Percentiles rank a stretch among this genome's conserved stretches.
Evolutionary conservation across 1,140 invertebrate species (phyloP).

Genomic region (Pseudomyrmex flavicornis): DNA sequence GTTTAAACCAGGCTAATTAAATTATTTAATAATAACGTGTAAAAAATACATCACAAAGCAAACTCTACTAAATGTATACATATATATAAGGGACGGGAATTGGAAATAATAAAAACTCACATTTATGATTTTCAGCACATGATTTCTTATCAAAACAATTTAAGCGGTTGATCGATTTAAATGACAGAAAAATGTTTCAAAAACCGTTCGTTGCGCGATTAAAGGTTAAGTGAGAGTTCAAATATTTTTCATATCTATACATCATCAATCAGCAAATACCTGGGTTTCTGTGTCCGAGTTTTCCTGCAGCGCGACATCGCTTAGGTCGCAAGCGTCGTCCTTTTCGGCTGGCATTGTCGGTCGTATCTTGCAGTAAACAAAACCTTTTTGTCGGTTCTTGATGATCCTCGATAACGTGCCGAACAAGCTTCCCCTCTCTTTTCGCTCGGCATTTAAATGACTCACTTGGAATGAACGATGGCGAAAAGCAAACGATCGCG

Average conservation of each 20-base stretch:
- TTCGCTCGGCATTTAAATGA: neutral
- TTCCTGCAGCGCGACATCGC: slow-evolving; percentile 60
- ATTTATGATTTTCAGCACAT: too few relatives aligned
- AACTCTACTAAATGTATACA: too few relatives aligned
- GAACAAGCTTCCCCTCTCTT: neutral
- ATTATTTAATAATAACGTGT: too few relatives aligned
- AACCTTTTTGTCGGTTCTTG: neutral
- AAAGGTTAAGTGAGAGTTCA: neutral
- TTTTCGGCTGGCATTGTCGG: slow-evolving; percentile 48
- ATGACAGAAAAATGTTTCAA: neutral
- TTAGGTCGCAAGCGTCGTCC: slow-evolving; percentile 75
- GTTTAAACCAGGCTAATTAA: neutral
- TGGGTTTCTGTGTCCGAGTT: slow-evolving; percentile 21
- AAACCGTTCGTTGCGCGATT: neutral
- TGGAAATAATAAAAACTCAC: too few relatives aligned
- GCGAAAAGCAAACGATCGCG: neutral
- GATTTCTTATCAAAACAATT: too few relatives aligned
- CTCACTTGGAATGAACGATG: neutral
- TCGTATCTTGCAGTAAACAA: slow-evolving; percentile 32
- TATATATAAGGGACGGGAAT: too few relatives aligned
- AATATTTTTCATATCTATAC: too few relatives aligned
- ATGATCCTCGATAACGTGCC: too few relatives aligned
- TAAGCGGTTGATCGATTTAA: too few relatives aligned
- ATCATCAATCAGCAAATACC: slow-evolving; percentile 39
- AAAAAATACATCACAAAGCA: too few relatives aligned